Base-by-base conservation (phyloP, 2,113 vertebrate species). In the Erinaceus europaeus region DNA sequence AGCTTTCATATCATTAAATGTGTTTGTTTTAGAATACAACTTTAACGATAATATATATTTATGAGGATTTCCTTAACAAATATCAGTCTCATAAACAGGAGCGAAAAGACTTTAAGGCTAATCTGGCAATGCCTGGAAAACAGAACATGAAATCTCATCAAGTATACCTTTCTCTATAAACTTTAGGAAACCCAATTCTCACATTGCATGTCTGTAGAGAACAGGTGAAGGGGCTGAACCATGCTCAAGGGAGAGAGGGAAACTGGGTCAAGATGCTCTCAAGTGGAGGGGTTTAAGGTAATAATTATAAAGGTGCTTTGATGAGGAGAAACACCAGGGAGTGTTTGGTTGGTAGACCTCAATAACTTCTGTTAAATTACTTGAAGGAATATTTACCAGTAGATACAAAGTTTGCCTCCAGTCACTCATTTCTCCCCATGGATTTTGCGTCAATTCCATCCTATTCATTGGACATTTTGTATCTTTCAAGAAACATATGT, bases 161-260 rank as follows among this genome's bases (percentile, higher is more conserved):
- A 89, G 59, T 90, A n/a, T 52, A 62, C 87, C 57, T 78, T 88
- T 94, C 68, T 74, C 20, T 85, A 57, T 93, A 90, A 77, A 44
- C 93, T 92, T 92, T 89, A 82, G 92, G 59, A 77, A 76, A 92
- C 89, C 75, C 74, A 82, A 71, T 86, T 76, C 80, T 91, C 74
- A 95, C 88, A 94, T 67, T 83, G 57, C 72, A 38, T 74, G 80
- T 76, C 88, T 80, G 88, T 89, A 88, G 91, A 83, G 79, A 90
- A 85, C 42, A 90, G 64, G 88, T 74, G 77, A 86, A 65, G 84
- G 77, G 89, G 71, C n/a, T n/a, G 36, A 92, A 86, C 91, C 25
- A 11, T 20, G 68, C 91, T 84, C 86, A 4, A 0, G 86, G 88
- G 79, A 93, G 36, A 29, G 21, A 76, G 53, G 42, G 34, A 92